Base-by-base conservation (phyloP, 2,797 vertebrate species). In the Tamandua tetradactyla region DNA sequence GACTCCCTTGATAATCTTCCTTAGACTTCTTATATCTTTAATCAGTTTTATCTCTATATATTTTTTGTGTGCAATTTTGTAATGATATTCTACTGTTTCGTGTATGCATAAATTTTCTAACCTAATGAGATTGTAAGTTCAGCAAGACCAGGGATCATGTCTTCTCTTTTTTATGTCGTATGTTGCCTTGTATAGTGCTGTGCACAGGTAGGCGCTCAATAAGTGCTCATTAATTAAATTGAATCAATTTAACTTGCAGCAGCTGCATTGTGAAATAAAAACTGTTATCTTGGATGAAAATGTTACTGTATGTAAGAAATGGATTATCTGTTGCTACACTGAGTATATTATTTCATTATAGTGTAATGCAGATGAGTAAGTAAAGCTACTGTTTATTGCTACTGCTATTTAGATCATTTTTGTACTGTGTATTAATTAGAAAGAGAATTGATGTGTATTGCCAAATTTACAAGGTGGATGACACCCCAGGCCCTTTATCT, bases 201-300 rank as follows among this genome's bases (percentile, higher is more conserved):
- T 95, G 90, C 94, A 97, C 96, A 88, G 57, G 75, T 93, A 88
- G 97, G 92, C 69, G 0, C 69, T 81, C 44, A 87, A 81, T 93
- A 96, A 93, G 93, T 88, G 75, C 66, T 96, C 94, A 57, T 92
- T 94, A 94, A 96, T 96, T 95, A 96, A 96, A 96, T 97, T 95
- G 93, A 96, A 96, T 96, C 96, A 95, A 93, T 97, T 96, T 96
- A 95, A 97, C 92, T 93, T 96, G 92, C 8, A 90, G 90, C 78
- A 96, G 27, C 83, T 90, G 68, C 17, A 37, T 22, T 88, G 52
- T 81, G 75, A 93, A 90, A 72, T 79, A 72, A 69, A 95, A 81
- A 49, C 18, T 74, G 93, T 25, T 94, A 47, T 89, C 87, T 5
- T 74, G 44, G 47, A 68, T 82, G 76, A 82, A 85, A 85, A 90